Evolutionary conservation across 2,113 vertebrate genomes (phyloP).

Genomic region (Pseudorectes ferrugineus): DNA sequence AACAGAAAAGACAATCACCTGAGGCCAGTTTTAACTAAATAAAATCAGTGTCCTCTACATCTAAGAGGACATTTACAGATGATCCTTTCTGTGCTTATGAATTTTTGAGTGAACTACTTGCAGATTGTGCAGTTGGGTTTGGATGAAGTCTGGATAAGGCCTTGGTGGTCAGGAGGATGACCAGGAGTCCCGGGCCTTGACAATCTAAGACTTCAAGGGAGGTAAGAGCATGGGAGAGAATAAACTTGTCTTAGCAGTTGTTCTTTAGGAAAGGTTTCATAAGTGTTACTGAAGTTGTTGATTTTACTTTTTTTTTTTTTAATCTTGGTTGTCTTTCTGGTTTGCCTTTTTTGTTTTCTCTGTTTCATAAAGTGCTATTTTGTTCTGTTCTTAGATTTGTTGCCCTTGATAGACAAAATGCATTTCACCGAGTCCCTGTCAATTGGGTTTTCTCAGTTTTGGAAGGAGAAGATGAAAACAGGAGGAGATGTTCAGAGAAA

Average conservation of each 20-base stretch:
- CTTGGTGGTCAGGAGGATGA: background rate
- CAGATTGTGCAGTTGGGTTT: background rate
- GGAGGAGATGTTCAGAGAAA: background rate
- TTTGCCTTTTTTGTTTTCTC: background rate
- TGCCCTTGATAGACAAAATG: background rate
- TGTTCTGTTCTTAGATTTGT: background rate
- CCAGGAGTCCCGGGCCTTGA: background rate
- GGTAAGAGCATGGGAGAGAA: background rate
- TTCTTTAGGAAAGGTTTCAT: background rate
- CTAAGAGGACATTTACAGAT: background rate
- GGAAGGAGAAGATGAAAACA: background rate
- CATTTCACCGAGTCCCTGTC: background rate
- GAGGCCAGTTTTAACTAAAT: background rate
- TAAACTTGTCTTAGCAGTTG: background rate
- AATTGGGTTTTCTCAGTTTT: background rate
- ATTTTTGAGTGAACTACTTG: background rate
- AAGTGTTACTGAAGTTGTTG: background rate
- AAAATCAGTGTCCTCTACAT: background rate
- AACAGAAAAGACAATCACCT: constrained; percentile 12
- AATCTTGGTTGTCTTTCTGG: background rate
- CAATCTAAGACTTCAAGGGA: background rate
- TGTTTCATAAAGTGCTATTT: background rate
- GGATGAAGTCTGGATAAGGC: background rate
- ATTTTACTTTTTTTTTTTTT: background rate
- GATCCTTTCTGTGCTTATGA: background rate